These are phyloP conservation scores for Tachystola acroxantha DNA, from an alignment of 2,888 invertebrate genomes.

Conservation along the genomic window DNA sequence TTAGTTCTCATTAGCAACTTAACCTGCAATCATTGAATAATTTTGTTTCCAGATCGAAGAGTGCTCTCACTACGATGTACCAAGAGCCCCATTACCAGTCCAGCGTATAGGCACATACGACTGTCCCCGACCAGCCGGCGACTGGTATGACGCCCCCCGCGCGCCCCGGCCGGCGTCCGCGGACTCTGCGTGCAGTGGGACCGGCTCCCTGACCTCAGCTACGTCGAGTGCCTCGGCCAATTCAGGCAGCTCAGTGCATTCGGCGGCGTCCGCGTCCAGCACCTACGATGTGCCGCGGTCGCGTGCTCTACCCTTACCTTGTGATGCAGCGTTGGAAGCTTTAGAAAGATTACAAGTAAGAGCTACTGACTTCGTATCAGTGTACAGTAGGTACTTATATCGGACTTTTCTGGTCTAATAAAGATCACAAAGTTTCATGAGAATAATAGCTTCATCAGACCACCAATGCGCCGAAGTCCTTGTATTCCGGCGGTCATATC, in stretches of 20 bases:
- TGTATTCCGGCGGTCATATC: too few species aligned
- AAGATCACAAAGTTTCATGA: too few species aligned
- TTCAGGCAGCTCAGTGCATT: slow-evolving; percentile 66
- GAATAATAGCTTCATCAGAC: too few species aligned
- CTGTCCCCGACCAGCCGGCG: slow-evolving; percentile 64
- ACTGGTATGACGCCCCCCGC: slow-evolving; percentile 70
- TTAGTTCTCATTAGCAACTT: too few species aligned
- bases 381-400: too few species aligned
- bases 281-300: slow-evolving; percentile 70
- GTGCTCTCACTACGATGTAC: slow-evolving; percentile 72
- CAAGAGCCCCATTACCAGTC: slow-evolving; percentile 68
- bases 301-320: slow-evolving; percentile 65
- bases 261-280: slow-evolving; percentile 64
- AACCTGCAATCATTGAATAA: too few species aligned
- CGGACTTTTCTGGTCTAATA: too few species aligned
- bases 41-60: slow-evolving; percentile 61
- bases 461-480: too few species aligned
- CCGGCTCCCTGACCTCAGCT: slow-evolving; percentile 68
- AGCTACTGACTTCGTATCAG: slow-evolving; percentile 11
- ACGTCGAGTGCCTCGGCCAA: slow-evolving; percentile 71
- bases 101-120: slow-evolving; percentile 87
- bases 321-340: slow-evolving; percentile 70
- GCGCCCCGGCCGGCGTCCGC: slow-evolving; percentile 74
- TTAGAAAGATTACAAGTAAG: slow-evolving; percentile 77
- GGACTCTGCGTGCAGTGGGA: slow-evolving; percentile 77